These are phyloP conservation scores for Strigamia crassipes DNA, from an alignment of 2,888 invertebrate species.

Conservation along the genomic window DNA sequence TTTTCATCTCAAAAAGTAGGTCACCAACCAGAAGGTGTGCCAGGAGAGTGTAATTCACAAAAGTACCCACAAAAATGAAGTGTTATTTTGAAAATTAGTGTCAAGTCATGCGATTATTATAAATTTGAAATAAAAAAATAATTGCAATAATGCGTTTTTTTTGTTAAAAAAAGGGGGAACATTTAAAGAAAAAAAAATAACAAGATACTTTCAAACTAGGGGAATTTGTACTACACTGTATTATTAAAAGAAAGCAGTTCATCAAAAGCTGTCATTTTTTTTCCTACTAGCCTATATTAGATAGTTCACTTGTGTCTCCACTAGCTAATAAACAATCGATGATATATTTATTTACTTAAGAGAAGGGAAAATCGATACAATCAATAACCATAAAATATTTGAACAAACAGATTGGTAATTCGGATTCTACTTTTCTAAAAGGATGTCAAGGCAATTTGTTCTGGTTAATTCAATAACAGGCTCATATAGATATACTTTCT, in stretches of 20 bases:
- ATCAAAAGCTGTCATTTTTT: slow-evolving; percentile 18
- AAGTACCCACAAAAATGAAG: neutral
- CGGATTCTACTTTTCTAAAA: too few relatives aligned
- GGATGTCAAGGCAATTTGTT: too few relatives aligned
- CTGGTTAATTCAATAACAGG: too few relatives aligned
- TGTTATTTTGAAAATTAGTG: slow-evolving; percentile 22
- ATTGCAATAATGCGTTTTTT: neutral
- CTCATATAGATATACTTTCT: too few relatives aligned
- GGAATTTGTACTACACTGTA: neutral
- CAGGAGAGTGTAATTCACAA: slow-evolving; percentile 19
- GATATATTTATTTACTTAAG: neutral
- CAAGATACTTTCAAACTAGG: too few relatives aligned
- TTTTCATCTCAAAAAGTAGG: neutral
- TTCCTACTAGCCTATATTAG: neutral
- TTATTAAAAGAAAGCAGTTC: neutral
- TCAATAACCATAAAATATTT: neutral
- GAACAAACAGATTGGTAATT: neutral
- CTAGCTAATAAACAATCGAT: too few relatives aligned
- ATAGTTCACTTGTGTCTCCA: neutral
- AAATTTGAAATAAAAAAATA: neutral
- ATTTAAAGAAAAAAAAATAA: neutral
- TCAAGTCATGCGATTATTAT: slow-evolving; percentile 9
- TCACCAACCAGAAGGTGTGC: slow-evolving; percentile 14
- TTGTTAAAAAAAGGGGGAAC: neutral
- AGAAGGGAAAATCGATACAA: neutral